phyloP scores from a whole-genome alignment of 2,797 vertebrate species.

The Muscicapa striata region DNA sequence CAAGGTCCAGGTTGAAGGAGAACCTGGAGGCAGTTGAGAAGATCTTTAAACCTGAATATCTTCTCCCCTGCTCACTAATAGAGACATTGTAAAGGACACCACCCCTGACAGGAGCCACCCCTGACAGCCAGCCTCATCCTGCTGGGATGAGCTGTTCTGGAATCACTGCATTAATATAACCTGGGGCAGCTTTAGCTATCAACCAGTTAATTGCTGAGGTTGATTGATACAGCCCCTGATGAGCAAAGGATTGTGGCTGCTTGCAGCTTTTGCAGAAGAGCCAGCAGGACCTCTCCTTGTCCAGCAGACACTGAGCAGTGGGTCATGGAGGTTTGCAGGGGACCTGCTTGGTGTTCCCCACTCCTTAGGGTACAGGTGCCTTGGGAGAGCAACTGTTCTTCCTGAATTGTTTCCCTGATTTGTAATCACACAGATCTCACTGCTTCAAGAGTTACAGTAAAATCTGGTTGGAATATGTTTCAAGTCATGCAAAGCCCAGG shows the following conservation, averaged over 20 bases:
- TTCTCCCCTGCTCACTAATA: neutral
- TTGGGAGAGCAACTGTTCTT: neutral
- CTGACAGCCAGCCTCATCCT: neutral
- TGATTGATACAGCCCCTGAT: constrained; percentile 4
- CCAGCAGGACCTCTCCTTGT: neutral
- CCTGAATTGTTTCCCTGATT: neutral
- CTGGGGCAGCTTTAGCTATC: constrained; percentile 31
- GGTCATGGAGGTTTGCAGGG: neutral
- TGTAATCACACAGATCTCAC: neutral
- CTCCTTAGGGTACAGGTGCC: neutral
- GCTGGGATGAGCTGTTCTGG: neutral
- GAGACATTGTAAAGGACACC: neutral
- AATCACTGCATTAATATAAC: constrained; percentile 12
- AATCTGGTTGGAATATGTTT: neutral
- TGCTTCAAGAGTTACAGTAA: neutral
- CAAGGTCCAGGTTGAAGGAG: neutral
- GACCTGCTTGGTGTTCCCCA: neutral
- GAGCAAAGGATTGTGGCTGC: neutral
- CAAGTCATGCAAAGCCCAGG: neutral
- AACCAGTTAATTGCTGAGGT: constrained; percentile 27
- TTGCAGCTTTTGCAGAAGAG: neutral
- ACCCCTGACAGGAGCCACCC: neutral
- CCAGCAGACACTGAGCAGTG: neutral
- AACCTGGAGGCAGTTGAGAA: neutral
- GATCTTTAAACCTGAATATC: neutral